phyloP scores from a whole-genome alignment of 2,113 vertebrate genomes.

The Pterophyllum scalare region DNA sequence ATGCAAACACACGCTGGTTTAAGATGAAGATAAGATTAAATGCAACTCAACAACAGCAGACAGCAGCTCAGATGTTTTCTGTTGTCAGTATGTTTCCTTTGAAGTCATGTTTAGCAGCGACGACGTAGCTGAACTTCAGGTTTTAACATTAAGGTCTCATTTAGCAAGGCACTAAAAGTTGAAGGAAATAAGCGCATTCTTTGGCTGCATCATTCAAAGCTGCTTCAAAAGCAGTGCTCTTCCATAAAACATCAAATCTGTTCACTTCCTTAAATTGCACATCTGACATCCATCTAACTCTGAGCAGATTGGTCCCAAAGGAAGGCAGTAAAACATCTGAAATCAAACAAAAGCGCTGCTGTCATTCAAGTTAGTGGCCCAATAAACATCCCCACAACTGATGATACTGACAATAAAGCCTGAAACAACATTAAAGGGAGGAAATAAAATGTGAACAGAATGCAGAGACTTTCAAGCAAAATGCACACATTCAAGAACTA shows the following conservation, averaged over 20 bases:
- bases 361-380: slow-evolving; percentile 9
- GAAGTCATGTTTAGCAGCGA: background rate
- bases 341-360: slow-evolving; percentile 25
- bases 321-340: slow-evolving; percentile 17
- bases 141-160: background rate
- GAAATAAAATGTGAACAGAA: background rate
- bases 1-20: background rate
- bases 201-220: background rate
- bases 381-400: slow-evolving; percentile 21
- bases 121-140: background rate
- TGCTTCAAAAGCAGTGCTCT: background rate
- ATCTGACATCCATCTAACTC: slow-evolving; percentile 19
- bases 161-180: background rate
- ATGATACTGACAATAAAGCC: slow-evolving; percentile 21
- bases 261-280: background rate
- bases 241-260: slow-evolving; percentile 3
- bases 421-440: background rate
- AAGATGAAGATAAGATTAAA: slow-evolving; percentile 21
- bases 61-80: slow-evolving; percentile 1
- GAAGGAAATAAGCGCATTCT: background rate
- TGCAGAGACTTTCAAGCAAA: background rate
- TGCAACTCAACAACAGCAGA: background rate
- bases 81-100: background rate
- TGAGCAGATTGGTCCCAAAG: slow-evolving; percentile 5
- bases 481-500: background rate